Base-by-base conservation (phyloP, 1,140 invertebrate species). In the Chionoecetes opilio region DNA sequence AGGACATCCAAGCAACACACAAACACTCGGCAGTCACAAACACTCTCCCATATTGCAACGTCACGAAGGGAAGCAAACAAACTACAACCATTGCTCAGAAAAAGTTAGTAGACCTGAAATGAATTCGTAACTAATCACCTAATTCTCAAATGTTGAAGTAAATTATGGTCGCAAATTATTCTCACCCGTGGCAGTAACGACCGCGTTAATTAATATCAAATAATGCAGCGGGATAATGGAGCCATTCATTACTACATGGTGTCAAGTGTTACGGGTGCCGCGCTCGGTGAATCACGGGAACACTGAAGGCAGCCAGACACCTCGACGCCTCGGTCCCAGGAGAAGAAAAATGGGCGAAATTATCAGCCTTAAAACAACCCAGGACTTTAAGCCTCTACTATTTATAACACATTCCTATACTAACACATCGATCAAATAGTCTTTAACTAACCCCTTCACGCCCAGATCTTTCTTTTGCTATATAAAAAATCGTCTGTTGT, bases 41-140 rank as follows among this genome's bases (percentile, higher is more conserved):
- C n/a, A 75, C 63, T 6, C 63, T n/a, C 1, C 41, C 14, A 14
- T 14, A 14, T 14, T 5, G 21, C n/a, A 26, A 26, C 21, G 63
- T n/a, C 63, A 75, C 21, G 11, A 75, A 26, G 63, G 63, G 11
- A n/a, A 26, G 63, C 63, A 75, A 21, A 75, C 63, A 75, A 75
- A 75, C 63, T 75, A 75, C 21, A 1, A 21, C 63, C 63, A 75
- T 75, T 75, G 63, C 63, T 75, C 63, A 75, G 63, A 75, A 75
- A 75, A 75, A 75, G 63, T 75, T 75, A 75, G 63, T 75, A 26
- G n/a, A 75, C 63, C 63, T 75, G 63, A 75, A 75, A 75, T 75
- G 26, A 75, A n/a, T 75, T 75, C 63, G 63, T 75, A 26, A 75
- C 63, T 75, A 75, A 75, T 75, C 63, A 75, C 63, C 63, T 75